phyloP scores from a whole-genome alignment of 2,888 invertebrate genomes.

The Zhengitettix transpicula region DNA sequence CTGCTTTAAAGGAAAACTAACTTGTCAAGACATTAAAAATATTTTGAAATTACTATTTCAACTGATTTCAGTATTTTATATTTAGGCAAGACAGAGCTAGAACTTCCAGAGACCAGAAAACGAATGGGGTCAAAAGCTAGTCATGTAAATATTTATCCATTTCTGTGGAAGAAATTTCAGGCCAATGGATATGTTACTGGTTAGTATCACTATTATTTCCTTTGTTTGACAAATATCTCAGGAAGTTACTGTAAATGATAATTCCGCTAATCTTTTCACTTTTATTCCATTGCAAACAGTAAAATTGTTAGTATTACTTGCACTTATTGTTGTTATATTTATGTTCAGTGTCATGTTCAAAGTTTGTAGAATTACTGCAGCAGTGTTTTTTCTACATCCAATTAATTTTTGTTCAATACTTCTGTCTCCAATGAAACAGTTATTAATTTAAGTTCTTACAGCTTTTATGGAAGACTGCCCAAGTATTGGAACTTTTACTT shows the following conservation, averaged over 20 bases:
- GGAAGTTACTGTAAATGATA: too few relatives aligned
- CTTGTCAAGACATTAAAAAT: not conserved
- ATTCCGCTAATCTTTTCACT: too few relatives aligned
- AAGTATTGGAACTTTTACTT: constrained; percentile 72
- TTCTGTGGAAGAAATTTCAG: constrained; percentile 68
- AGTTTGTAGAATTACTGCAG: too few relatives aligned
- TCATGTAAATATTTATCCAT: constrained; percentile 61
- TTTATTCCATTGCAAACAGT: too few relatives aligned
- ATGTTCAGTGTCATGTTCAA: too few relatives aligned
- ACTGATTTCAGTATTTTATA: constrained; percentile 22
- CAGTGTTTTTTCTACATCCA: too few relatives aligned
- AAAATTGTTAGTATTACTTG: too few relatives aligned
- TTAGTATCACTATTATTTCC: constrained; percentile 7
- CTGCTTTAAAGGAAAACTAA: too few relatives aligned
- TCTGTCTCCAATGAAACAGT: too few relatives aligned
- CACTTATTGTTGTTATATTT: too few relatives aligned
- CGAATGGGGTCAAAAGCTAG: constrained; percentile 39
- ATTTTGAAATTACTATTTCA: not conserved
- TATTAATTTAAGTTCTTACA: not conserved
- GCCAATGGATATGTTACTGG: constrained; percentile 37
- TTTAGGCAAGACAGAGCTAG: constrained; percentile 44
- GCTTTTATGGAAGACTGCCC: constrained; percentile 73
- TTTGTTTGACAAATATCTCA: too few relatives aligned
- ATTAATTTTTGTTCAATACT: too few relatives aligned
- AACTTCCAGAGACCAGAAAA: constrained; percentile 70